Evolutionary conservation across 2,888 invertebrate species (phyloP), one percentile per base, ranked within the genome.

Genomic region (Oeneis ivallda): DNA sequence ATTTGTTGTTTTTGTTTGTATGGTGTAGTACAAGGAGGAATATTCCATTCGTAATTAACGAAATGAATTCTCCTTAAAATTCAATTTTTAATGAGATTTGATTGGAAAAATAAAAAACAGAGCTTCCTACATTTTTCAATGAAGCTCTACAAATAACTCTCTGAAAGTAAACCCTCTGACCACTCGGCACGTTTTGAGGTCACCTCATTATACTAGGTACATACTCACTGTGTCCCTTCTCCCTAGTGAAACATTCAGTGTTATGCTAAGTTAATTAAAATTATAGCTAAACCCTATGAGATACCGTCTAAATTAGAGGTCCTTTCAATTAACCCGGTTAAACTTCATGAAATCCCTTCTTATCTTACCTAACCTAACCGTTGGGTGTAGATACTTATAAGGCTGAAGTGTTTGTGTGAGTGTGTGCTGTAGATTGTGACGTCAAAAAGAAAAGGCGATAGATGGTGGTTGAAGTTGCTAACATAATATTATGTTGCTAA

Each of bases 101-200:
- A 53, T 53, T 26, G 11, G 9, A 54, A 62, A 26, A 60, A 39
- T 60, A 53, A 50, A 61, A 9, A 8, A 37, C 37, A 37, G 9
- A 5, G 17, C 32, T 43, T 17, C 56, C 56, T 47, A 52, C 57
- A 57, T 65, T 58, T 61, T 45, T 10, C 39, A 43, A 34, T 50
- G 66, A 66, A 69, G 58, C 66, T 37, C 39, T 64, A 62, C 62
- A 64, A 62, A 61, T 59, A 47, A 45, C 13, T n/a, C 19, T 26
- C 5, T 26, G n/a, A n/a, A n/a, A 45, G 64, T 68, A 45, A 50
- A 52, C 54, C 62, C 64, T 60, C 66, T 19, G 8, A 47, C 26
- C 64, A 17, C 64, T 52, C 61, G 58, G 19, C 62, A 65, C 64
- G 70, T 68, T 72, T 72, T 66, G 62, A 71, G 71, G 70, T 72